Percentiles rank a stretch among this genome's conserved stretches.
Evolutionary conservation across 2,113 vertebrate genomes (phyloP).

Genomic region (Leptodactylus fuscus): DNA sequence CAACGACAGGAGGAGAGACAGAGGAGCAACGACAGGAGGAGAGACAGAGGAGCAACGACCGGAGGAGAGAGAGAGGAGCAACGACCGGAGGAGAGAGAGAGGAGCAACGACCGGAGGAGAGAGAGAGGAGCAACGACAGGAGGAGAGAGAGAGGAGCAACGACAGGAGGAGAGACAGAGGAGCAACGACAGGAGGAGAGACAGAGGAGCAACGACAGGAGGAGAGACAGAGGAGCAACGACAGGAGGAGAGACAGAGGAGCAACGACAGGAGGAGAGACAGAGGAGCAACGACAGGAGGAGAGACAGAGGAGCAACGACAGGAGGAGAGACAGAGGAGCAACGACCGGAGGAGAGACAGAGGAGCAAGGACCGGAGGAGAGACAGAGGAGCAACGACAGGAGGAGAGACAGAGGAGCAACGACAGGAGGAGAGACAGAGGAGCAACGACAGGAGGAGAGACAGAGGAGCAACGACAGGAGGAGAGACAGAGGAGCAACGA

Average conservation of each 20-base stretch:
- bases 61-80: too few relatives aligned
- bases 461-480: background rate
- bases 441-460: background rate
- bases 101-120: background rate
- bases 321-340: background rate
- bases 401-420: background rate
- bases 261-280: too few relatives aligned
- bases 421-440: background rate
- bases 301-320: too few relatives aligned
- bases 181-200: too few relatives aligned
- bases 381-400: background rate
- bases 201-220: background rate
- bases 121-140: too few relatives aligned
- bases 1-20: background rate
- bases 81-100: background rate
- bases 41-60: too few relatives aligned
- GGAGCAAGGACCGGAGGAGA: too few relatives aligned
- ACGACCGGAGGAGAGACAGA: too few relatives aligned
- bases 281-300: background rate
- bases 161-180: background rate
- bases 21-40: background rate
- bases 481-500: background rate
- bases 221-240: background rate
- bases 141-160: too few relatives aligned
- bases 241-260: background rate